A percentile compares a stretch with the other conserved stretches of the same genome.
Evolutionary conservation across 92 coral and sea anemone genomes (phyloP).

Genomic region (Zoanthus sociatus): DNA sequence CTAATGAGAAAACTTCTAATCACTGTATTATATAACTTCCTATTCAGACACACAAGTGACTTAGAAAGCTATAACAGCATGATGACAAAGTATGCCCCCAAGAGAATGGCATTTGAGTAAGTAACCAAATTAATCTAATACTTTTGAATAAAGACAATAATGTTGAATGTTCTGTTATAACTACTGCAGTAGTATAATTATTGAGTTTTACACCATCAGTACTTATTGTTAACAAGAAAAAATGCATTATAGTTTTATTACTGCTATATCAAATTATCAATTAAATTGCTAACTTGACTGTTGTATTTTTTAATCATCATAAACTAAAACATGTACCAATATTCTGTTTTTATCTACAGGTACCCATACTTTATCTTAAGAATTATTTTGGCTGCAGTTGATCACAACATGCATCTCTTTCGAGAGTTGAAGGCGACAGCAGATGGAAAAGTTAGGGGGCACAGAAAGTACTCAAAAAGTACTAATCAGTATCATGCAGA

Average conservation of each 20-base stretch:
- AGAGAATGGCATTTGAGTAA: constrained; percentile 72
- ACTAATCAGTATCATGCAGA: constrained; percentile 41
- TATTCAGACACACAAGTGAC: constrained; percentile 62
- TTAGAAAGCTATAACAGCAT: constrained; percentile 64
- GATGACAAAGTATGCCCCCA: constrained; percentile 68
- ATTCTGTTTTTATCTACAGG: too few species aligned
- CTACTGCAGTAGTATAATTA: too few species aligned
- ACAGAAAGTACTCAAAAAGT: constrained; percentile 52
- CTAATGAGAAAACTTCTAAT: background rate
- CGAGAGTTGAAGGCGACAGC: constrained; percentile 14
- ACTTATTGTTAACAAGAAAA: too few species aligned
- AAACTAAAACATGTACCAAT: too few species aligned
- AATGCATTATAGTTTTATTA: too few species aligned
- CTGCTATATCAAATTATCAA: too few species aligned
- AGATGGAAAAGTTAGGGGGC: constrained; percentile 37
- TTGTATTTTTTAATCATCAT: too few species aligned
- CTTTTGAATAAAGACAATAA: too few species aligned
- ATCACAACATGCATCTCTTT: constrained; percentile 65
- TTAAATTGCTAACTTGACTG: too few species aligned
- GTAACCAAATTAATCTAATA: too few species aligned
- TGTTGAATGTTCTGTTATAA: too few species aligned
- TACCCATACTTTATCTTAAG: constrained; percentile 60
- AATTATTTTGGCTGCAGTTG: constrained; percentile 46
- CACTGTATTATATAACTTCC: background rate
- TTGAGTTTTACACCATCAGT: too few species aligned